A percentile compares a stretch with the other conserved stretches of the same genome.
These are phyloP conservation scores for Dasysyrphus albostriatus DNA, from an alignment of 2,888 invertebrate genomes.

Conservation along the genomic window DNA sequence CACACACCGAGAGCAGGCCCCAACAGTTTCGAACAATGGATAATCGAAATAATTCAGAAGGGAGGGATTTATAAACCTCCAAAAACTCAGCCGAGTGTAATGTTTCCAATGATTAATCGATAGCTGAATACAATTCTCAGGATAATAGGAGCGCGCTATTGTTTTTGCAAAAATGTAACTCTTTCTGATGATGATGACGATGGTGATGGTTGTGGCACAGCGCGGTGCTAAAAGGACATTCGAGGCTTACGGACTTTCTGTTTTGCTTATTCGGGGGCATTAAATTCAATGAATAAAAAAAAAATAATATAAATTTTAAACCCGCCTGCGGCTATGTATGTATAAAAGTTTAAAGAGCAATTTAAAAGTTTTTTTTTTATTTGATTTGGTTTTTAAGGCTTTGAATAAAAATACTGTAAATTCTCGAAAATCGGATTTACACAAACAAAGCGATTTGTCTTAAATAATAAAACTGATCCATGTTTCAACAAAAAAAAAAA, in stretches of 20 bases:
- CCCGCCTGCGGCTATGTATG: slow-evolving; percentile 14
- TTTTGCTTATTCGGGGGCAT: slow-evolving; percentile 49
- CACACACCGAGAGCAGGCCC: slow-evolving; percentile 5
- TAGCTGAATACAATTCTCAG: slow-evolving; percentile 64
- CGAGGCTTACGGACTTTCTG: slow-evolving; percentile 8
- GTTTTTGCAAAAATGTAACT: slow-evolving; percentile 40
- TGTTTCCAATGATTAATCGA: slow-evolving; percentile 70
- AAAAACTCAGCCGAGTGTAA: slow-evolving; percentile 58
- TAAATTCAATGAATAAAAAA: slow-evolving; percentile 56
- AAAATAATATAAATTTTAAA: background rate
- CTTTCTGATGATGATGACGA: slow-evolving; percentile 24
- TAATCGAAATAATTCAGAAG: slow-evolving; percentile 48
- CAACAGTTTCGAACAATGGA: slow-evolving; percentile 45
- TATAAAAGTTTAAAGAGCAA: slow-evolving; percentile 38
- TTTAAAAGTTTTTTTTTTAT: slow-evolving; percentile 35
- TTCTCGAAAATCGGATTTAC: slow-evolving; percentile 22
- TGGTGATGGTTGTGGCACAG: background rate
- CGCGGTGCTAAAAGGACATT: slow-evolving; percentile 45
- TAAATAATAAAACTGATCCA: slow-evolving; percentile 39
- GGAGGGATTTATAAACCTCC: slow-evolving; percentile 32
- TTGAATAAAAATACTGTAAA: slow-evolving; percentile 16
- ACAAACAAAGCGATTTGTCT: slow-evolving; percentile 25
- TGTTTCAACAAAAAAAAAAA: background rate
- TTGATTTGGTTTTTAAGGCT: background rate
- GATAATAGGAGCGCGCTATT: slow-evolving; percentile 28